Evolutionary conservation across 2,797 vertebrate genomes (phyloP), one percentile per base, ranked within the genome.

Genomic region (Phataginus tetradactyla): DNA sequence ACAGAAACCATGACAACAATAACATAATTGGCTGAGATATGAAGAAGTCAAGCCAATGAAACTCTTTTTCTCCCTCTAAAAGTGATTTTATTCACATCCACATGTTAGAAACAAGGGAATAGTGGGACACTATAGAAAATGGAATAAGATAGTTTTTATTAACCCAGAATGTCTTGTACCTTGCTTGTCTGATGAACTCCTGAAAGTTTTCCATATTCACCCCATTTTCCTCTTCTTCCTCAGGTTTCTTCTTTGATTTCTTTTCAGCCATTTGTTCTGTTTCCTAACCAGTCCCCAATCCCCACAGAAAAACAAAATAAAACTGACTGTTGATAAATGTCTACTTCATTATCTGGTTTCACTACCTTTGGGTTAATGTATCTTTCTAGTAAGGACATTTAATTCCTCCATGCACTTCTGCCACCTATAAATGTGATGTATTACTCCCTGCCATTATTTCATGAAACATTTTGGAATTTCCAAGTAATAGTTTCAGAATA

Each of bases 161-260:
- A 12, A 94, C 57, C 69, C 96, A 92, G 32, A 97, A 93, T 72
- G 64, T 86, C 83, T 93, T 97, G 78, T 99, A 99, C 99, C 99
- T 99, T 95, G 99, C 99, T 95, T 97, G 98, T 66, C 97, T 97
- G 98, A 99, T 99, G 97, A 99, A 99, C 96, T 99, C 98, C 95
- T 99, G 99, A 98, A 99, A 99, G 78, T 98, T 98, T 98, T 98
- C 98, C 75, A 98, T 95, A 97, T 99, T 99, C 92, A 99, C 98
- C 89, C 99, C 99, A 32, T 98, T 98, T 57, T 97, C 98, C 37
- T 98, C 98, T 64, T 99, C 98, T 86, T 99, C 99, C 90, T 99
- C 98, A 63, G 98, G 97, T 97, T 98, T 98, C 77, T 97, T 98
- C 97, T 99, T 99, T 45, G 98, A 97, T 96, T 95, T 98, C 97